A percentile compares a stretch with the other conserved stretches of the same genome.
Conservation (phyloP, 2,113 vertebrate genomes). For the Pristiophorus japonicus region DNA sequence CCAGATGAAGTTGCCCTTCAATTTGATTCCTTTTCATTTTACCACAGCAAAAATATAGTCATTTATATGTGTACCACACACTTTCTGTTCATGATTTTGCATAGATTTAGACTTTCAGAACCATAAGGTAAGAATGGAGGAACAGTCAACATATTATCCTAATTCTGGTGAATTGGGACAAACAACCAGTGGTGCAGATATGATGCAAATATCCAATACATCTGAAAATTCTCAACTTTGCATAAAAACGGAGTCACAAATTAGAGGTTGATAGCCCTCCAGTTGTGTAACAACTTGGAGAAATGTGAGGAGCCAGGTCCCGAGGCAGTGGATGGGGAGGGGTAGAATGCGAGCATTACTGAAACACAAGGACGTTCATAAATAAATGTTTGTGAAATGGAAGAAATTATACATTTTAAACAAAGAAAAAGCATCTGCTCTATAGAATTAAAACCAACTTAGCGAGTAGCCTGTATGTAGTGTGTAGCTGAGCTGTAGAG, state of each 20-base stretch:
- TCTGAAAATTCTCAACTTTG: conserved; percentile 9
- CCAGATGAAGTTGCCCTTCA: background rate
- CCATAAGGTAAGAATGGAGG: background rate
- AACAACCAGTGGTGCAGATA: background rate
- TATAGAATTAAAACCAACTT: background rate
- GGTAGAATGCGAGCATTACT: background rate
- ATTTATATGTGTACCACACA: background rate
- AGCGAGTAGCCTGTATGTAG: background rate
- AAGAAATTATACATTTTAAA: background rate
- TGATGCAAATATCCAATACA: background rate
- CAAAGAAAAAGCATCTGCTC: background rate
- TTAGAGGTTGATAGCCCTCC: background rate
- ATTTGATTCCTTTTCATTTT: too few relatives aligned
- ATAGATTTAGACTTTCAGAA: background rate
- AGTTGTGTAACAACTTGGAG: background rate
- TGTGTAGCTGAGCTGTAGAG: background rate
- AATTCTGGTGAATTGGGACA: background rate
- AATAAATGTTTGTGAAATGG: background rate
- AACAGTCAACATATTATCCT: background rate
- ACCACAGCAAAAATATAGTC: too few relatives aligned
- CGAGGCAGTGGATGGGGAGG: background rate
- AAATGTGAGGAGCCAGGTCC: background rate
- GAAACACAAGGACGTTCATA: background rate
- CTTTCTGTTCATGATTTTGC: background rate
- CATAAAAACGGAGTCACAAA: background rate